Evolutionary conservation across 2,888 invertebrate species (phyloP).

Genomic region (Tryphoninae sp.): DNA sequence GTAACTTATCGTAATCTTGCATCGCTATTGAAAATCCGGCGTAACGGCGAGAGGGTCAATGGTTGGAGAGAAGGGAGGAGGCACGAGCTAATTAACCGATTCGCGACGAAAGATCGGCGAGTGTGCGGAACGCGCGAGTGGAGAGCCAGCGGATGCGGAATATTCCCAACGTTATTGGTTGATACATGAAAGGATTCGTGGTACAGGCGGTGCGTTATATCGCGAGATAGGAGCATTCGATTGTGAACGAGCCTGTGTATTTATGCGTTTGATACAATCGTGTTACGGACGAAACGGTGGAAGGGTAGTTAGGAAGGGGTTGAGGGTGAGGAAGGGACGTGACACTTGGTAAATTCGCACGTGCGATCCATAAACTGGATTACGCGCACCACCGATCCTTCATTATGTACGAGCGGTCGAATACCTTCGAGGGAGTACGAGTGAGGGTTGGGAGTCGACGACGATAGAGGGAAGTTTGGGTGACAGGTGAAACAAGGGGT

Average conservation of each 20-base stretch:
- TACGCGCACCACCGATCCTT: conserved; percentile 73
- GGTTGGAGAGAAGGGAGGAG: conserved; percentile 5
- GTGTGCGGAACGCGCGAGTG: conserved; percentile 38
- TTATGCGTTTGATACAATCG: conserved; percentile 66
- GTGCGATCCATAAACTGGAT: conserved; percentile 68
- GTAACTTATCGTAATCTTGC: conserved; percentile 7
- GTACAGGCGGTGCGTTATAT: background rate
- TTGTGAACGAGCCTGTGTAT: conserved; percentile 46
- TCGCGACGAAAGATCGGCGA: conserved; percentile 43
- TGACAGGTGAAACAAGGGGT: conserved; percentile 19
- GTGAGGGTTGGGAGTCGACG: conserved; percentile 21
- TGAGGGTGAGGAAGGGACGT: conserved; percentile 4
- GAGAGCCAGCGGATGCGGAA: conserved; percentile 49
- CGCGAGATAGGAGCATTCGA: conserved; percentile 35
- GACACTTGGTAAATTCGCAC: conserved; percentile 66
- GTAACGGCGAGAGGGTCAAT: background rate
- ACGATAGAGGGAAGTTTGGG: conserved; percentile 16
- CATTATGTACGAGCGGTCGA: conserved; percentile 74
- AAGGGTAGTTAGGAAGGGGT: background rate
- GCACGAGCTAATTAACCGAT: conserved; percentile 50
- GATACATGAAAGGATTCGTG: conserved; percentile 50
- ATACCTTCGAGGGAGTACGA: conserved; percentile 67
- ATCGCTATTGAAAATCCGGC: background rate
- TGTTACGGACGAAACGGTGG: conserved; percentile 25
- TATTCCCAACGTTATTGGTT: conserved; percentile 40